Percentiles rank a stretch among this genome's conserved stretches.
Conservation (phyloP, 1,140 invertebrate species). For the Zaprionus davidi region DNA sequence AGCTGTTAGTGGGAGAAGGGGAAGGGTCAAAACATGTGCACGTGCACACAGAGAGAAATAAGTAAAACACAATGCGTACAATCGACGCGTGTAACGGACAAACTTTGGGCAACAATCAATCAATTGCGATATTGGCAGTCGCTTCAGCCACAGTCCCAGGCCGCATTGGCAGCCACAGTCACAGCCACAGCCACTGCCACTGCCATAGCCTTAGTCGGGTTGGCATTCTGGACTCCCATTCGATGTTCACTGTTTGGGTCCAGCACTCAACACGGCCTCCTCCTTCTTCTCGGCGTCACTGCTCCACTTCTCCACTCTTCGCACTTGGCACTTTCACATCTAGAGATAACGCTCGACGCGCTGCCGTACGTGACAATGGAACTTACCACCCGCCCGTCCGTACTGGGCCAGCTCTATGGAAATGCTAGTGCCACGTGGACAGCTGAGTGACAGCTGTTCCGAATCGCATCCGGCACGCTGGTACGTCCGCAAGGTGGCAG, state of each 20-base stretch:
- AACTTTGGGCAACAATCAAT: constrained; percentile 68
- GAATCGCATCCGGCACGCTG: constrained; percentile 94
- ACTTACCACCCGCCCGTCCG: constrained; percentile 73
- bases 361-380: constrained; percentile 44
- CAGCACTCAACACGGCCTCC: constrained; percentile 12
- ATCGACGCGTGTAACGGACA: constrained; percentile 65
- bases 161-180: neutral
- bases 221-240: constrained; percentile 41
- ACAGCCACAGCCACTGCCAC: constrained; percentile 9
- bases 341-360: constrained; percentile 25
- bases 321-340: constrained; percentile 17
- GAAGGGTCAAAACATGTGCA: constrained; percentile 37
- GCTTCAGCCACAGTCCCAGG: constrained; percentile 21
- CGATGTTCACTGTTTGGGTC: constrained; percentile 32
- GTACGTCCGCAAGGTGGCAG: constrained; percentile 94
- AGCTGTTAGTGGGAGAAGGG: neutral
- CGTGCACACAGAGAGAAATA: constrained; percentile 43
- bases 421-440: constrained; percentile 93
- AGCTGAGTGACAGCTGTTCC: constrained; percentile 91
- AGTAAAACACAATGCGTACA: constrained; percentile 63
- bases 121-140: constrained; percentile 60
- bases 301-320: neutral
- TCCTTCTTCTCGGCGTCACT: neutral
- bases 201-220: constrained; percentile 3
- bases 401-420: constrained; percentile 87